phyloP scores from a whole-genome alignment of 2,797 vertebrate genomes.

The Crax fasciolata region DNA sequence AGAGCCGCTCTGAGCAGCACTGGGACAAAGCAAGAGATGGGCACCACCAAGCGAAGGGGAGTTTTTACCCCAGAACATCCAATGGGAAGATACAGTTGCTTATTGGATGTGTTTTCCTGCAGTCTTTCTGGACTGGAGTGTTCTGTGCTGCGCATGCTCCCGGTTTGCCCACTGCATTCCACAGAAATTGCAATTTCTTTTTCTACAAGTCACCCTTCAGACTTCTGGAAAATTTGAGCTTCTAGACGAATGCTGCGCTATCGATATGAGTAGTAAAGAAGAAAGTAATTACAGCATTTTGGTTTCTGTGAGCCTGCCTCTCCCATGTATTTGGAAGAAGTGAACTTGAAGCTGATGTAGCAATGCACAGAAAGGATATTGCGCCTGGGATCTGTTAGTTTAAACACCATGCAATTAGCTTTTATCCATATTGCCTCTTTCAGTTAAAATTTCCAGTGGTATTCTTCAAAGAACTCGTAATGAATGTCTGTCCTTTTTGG shows the following conservation, averaged over 20 bases:
- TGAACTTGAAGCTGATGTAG: not conserved
- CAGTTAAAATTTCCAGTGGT: constrained; percentile 19
- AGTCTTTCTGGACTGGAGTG: not conserved
- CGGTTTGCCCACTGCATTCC: not conserved
- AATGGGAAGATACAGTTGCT: not conserved
- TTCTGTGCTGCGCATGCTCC: rapidly evolving
- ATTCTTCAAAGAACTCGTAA: constrained; percentile 60
- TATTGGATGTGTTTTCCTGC: not conserved
- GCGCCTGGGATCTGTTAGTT: constrained; percentile 32
- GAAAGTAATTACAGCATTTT: not conserved
- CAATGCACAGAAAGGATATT: not conserved
- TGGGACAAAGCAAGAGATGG: not conserved
- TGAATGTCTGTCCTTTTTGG: constrained; percentile 62
- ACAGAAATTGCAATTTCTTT: not conserved
- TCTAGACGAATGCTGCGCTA: not conserved
- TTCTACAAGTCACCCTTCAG: not conserved
- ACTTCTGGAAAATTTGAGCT: not conserved
- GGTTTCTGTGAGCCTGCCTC: not conserved
- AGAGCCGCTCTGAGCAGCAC: rapidly evolving
- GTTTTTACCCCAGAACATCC: not conserved
- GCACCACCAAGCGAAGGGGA: not conserved
- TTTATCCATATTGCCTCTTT: constrained; percentile 40
- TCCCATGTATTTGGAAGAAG: not conserved
- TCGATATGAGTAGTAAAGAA: not conserved
- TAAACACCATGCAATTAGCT: not conserved